Evolutionary conservation across 1,140 invertebrate genomes (phyloP).

Genomic region (Sycobia sp.): DNA sequence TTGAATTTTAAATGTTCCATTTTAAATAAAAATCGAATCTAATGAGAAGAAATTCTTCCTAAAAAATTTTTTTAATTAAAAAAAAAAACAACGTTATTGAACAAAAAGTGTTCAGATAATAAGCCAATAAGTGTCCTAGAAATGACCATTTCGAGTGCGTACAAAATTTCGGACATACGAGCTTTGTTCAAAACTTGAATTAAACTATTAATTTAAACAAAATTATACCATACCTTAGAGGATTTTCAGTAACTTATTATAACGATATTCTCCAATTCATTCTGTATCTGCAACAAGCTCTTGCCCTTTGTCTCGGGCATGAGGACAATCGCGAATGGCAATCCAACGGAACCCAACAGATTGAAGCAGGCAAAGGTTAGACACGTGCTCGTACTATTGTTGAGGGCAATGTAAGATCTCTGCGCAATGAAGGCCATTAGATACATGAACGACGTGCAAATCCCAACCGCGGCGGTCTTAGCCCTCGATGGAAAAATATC

Average conservation of each 20-base stretch:
- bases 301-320: slow-evolving; percentile 44
- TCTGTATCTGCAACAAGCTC: slow-evolving; percentile 41
- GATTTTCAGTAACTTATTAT: neutral
- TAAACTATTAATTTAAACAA: too few species aligned
- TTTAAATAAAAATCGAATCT: too few species aligned
- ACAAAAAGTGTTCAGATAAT: too few species aligned
- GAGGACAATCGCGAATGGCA: slow-evolving; percentile 32
- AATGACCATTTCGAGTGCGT: too few species aligned
- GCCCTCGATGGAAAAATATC: slow-evolving; percentile 37
- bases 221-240: too few species aligned
- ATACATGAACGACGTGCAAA: slow-evolving; percentile 33
- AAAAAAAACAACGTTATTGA: too few species aligned
- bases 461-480: slow-evolving; percentile 25
- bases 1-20: too few species aligned
- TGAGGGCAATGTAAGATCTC: slow-evolving; percentile 21
- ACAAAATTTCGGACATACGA: too few species aligned
- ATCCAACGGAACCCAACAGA: slow-evolving; percentile 29
- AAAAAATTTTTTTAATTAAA: too few species aligned
- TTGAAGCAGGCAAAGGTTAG: slow-evolving; percentile 31
- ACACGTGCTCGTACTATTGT: slow-evolving; percentile 15
- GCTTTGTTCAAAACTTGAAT: too few species aligned
- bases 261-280: slow-evolving; percentile 26
- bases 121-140: too few species aligned
- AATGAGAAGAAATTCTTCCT: too few species aligned
- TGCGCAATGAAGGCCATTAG: slow-evolving; percentile 29